Evolutionary conservation across 2,888 invertebrate species (phyloP).

Genomic region (Hipparchia sbordonii): DNA sequence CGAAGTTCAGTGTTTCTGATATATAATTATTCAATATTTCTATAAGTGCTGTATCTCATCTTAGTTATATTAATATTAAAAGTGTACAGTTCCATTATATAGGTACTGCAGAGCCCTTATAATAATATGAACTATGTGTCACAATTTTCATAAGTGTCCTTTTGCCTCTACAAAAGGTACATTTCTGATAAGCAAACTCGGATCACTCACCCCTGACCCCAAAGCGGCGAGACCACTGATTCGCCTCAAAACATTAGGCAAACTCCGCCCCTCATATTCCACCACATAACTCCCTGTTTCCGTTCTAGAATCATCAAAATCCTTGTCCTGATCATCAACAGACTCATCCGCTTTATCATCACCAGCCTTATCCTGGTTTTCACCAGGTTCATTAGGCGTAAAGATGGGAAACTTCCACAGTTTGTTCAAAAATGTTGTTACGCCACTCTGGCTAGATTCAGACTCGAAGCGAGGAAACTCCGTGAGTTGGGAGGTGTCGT

Average conservation of each 20-base stretch:
- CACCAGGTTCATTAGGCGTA: slow-evolving; percentile 66
- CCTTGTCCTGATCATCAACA: slow-evolving; percentile 50
- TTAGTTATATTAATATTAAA: no score
- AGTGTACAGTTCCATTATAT: no score
- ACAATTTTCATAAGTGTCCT: neutral
- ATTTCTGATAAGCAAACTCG: neutral
- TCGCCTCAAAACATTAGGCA: slow-evolving; percentile 92
- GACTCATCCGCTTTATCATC: slow-evolving; percentile 46
- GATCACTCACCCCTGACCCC: slow-evolving; percentile 86
- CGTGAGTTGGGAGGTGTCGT: slow-evolving; percentile 74
- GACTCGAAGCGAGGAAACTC: slow-evolving; percentile 86
- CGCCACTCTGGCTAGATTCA: slow-evolving; percentile 88
- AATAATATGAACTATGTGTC: no score
- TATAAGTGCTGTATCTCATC: no score
- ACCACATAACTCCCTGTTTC: slow-evolving; percentile 77
- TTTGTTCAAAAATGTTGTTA: slow-evolving; percentile 88
- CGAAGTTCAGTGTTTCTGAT: no score
- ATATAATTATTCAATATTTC: no score
- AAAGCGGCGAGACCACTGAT: slow-evolving; percentile 94
- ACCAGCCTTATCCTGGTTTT: slow-evolving; percentile 54
- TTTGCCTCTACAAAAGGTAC: neutral
- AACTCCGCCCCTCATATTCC: slow-evolving; percentile 87
- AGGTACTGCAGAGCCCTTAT: no score
- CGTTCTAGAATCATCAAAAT: slow-evolving; percentile 58
- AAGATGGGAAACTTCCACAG: slow-evolving; percentile 87